phyloP scores from a whole-genome alignment of 2,113 vertebrate species.

The Orthonyx spaldingii region DNA sequence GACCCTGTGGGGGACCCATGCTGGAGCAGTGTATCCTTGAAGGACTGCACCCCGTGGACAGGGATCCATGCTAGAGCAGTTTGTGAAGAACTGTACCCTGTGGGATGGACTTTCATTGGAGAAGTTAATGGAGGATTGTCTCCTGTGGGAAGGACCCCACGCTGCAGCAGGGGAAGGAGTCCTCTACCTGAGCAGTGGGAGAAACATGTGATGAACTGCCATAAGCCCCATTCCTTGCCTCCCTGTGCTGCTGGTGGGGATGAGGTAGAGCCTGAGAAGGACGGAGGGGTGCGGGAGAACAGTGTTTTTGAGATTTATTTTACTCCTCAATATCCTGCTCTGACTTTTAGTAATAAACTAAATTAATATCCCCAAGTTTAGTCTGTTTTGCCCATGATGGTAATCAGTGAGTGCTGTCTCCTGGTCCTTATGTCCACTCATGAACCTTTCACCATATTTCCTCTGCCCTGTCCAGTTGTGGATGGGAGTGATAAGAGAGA shows the following conservation, averaged over 20 bases:
- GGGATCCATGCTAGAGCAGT: not conserved
- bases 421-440: not conserved
- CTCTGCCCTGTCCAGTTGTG: not conserved
- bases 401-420: not conserved
- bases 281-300: not conserved
- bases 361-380: not conserved
- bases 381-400: not conserved
- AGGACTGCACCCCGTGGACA: not conserved
- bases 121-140: not conserved
- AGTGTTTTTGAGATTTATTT: not conserved
- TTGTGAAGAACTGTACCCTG: not conserved
- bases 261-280: rapidly evolving
- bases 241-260: not conserved
- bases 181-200: not conserved
- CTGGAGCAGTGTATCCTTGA: not conserved
- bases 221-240: not conserved
- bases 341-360: not conserved
- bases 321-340: not conserved
- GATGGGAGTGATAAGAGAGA: not conserved
- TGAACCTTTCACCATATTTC: not conserved
- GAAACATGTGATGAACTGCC: not conserved
- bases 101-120: rapidly evolving
- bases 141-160: not conserved
- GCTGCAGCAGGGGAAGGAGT: not conserved
- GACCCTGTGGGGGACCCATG: rapidly evolving